A percentile compares a stretch with the other conserved stretches of the same genome.
Evolutionary conservation across 1,140 invertebrate genomes (phyloP).

Genomic region (Nomia melanderi): DNA sequence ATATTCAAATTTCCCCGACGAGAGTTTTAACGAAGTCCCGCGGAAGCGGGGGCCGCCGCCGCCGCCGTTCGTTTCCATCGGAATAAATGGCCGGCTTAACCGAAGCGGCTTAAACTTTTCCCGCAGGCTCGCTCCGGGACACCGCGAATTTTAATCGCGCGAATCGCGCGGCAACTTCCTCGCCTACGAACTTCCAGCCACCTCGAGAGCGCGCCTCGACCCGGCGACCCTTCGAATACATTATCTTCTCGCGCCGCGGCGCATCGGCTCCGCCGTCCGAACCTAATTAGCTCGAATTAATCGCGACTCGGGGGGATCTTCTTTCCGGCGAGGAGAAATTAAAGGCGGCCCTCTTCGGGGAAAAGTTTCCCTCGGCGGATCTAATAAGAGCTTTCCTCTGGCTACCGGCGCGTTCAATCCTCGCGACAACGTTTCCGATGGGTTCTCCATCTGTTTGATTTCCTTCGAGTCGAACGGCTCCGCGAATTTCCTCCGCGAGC

Average conservation of each 20-base stretch:
- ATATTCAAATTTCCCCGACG: slow-evolving; percentile 57
- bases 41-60: slow-evolving; percentile 3
- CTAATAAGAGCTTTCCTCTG: slow-evolving; percentile 64
- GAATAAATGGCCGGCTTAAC: slow-evolving; percentile 60
- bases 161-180: slow-evolving; percentile 29
- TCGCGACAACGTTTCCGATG: slow-evolving; percentile 38
- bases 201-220: background rate
- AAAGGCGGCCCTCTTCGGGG: slow-evolving; percentile 20
- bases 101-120: slow-evolving; percentile 42
- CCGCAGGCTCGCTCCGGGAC: background rate
- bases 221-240: background rate
- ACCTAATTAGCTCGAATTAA: background rate
- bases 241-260: slow-evolving; percentile 13
- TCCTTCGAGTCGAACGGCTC: background rate
- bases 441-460: background rate
- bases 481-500: no score
- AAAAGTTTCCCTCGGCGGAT: slow-evolving; percentile 53
- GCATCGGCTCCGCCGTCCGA: background rate
- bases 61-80: slow-evolving; percentile 15
- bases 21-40: slow-evolving; percentile 51
- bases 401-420: slow-evolving; percentile 25
- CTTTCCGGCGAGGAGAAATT: background rate
- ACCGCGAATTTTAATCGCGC: slow-evolving; percentile 61
- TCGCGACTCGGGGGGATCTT: background rate
- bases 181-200: slow-evolving; percentile 6